Percentiles rank a stretch among this genome's conserved stretches.
Evolutionary conservation across 2,888 invertebrate genomes (phyloP).

Genomic region (Neria commutata): DNA sequence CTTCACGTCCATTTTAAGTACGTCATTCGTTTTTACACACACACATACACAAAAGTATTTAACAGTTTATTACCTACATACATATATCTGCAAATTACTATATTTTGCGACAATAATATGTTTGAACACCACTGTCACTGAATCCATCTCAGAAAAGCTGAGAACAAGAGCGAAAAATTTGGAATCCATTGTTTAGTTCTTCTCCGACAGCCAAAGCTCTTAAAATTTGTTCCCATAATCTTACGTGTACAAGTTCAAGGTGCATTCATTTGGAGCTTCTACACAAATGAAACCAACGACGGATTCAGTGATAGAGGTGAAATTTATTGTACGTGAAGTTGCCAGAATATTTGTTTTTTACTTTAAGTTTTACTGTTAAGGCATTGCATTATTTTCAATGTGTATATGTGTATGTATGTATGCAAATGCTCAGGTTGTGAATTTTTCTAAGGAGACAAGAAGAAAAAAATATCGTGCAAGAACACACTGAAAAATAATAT

Average conservation of each 20-base stretch:
- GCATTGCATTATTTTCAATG: not conserved
- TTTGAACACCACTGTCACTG: no score
- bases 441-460: slow-evolving; percentile 34
- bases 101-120: no score
- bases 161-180: no score
- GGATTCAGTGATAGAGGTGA: no score
- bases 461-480: not conserved
- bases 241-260: not conserved
- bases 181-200: no score
- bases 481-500: not conserved
- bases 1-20: slow-evolving; percentile 23
- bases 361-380: not conserved
- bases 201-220: no score
- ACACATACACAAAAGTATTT: no score
- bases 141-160: no score
- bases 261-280: not conserved
- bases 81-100: no score
- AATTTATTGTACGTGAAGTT: not conserved
- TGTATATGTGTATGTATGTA: slow-evolving; percentile 23
- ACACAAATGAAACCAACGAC: not conserved
- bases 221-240: no score
- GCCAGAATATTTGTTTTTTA: not conserved
- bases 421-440: slow-evolving; percentile 62
- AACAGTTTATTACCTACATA: no score
- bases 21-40: no score